A percentile compares a stretch with the other conserved stretches of the same genome.
These are phyloP conservation scores for Ranitomeya variabilis DNA, from an alignment of 2,113 vertebrate genomes.

Conservation along the genomic window DNA sequence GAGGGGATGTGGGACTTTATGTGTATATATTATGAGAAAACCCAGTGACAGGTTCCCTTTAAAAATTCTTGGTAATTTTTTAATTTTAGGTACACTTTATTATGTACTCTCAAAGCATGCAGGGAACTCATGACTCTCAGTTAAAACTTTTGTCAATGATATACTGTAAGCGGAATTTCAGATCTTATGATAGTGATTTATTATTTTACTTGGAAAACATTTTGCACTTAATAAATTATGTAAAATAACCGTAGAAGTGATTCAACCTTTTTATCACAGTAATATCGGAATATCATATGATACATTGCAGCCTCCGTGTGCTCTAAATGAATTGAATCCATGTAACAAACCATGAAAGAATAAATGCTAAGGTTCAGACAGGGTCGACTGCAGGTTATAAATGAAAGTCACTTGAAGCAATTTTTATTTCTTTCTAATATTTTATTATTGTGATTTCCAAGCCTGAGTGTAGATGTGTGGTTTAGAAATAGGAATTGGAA, in stretches of 20 bases:
- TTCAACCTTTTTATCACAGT: background rate
- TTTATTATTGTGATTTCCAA: background rate
- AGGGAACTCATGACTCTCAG: background rate
- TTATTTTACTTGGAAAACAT: background rate
- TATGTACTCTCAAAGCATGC: background rate
- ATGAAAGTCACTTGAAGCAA: background rate
- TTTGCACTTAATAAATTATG: background rate
- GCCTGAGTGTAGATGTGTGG: background rate
- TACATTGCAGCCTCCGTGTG: background rate
- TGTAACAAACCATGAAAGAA: background rate
- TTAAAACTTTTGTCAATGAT: too few relatives aligned
- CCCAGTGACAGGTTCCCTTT: too few relatives aligned
- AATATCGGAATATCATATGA: background rate
- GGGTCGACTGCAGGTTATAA: background rate
- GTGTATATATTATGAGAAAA: too few relatives aligned
- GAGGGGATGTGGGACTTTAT: too few relatives aligned
- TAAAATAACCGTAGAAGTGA: background rate
- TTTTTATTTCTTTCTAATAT: background rate
- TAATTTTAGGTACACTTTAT: background rate
- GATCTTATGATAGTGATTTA: too few relatives aligned
- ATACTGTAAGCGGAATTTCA: too few relatives aligned
- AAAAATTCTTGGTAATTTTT: background rate
- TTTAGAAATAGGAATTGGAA: too few relatives aligned
- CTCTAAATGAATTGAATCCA: background rate
- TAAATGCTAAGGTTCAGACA: background rate